Percentiles rank a stretch among this genome's conserved stretches.
Evolutionary conservation across 2,888 invertebrate species (phyloP).

Genomic region (Blastobasis adustella): DNA sequence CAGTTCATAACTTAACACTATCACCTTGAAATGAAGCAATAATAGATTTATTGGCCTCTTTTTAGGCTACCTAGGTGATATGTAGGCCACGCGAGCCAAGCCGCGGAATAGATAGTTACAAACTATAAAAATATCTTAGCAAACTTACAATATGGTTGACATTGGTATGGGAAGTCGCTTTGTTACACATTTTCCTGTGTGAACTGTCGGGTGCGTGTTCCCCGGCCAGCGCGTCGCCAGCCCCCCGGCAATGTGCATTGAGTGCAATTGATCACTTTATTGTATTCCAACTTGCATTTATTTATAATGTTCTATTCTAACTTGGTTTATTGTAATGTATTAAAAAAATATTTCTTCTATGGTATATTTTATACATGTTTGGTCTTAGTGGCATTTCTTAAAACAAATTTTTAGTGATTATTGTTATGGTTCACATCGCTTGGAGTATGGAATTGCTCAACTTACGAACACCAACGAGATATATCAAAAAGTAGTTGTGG

Average conservation of each 20-base stretch:
- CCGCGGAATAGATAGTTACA: too few relatives aligned
- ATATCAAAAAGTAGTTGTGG: not conserved
- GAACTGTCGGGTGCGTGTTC: not conserved
- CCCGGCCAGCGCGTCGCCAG: slow-evolving; percentile 12
- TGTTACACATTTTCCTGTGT: too few relatives aligned
- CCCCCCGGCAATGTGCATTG: slow-evolving; percentile 10
- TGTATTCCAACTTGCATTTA: slow-evolving; percentile 42
- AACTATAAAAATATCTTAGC: too few relatives aligned
- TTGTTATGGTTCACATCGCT: slow-evolving; percentile 1
- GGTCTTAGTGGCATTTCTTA: not conserved
- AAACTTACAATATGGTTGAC: too few relatives aligned
- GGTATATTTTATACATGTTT: too few relatives aligned
- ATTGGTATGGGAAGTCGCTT: too few relatives aligned
- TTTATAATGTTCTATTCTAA: slow-evolving; percentile 17
- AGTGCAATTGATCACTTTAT: slow-evolving; percentile 36
- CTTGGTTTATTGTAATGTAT: not conserved
- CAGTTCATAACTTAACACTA: too few relatives aligned
- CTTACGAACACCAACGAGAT: slow-evolving; percentile 3
- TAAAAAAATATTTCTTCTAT: not conserved
- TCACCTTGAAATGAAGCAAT: too few relatives aligned
- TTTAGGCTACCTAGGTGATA: too few relatives aligned
- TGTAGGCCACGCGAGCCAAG: too few relatives aligned
- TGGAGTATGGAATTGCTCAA: slow-evolving; percentile 8
- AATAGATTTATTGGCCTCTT: too few relatives aligned
- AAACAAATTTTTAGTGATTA: not conserved